These are phyloP conservation scores for Tympanoctomys barrerae DNA, from an alignment of 2,797 vertebrate genomes.

Conservation along the genomic window DNA sequence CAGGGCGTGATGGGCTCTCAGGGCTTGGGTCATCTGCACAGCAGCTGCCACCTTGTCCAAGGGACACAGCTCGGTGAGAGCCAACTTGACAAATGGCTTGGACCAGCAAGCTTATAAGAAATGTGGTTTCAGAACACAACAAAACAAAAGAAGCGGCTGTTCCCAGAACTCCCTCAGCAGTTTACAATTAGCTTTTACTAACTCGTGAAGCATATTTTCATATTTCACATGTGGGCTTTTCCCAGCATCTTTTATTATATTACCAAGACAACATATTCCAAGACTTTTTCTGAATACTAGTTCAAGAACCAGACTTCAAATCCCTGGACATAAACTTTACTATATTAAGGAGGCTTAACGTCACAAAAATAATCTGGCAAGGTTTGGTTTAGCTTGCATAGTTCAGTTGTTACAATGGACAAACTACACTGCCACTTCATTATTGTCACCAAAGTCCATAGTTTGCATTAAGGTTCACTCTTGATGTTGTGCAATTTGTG, in stretches of 20 bases:
- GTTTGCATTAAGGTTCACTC: not conserved
- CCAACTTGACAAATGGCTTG: not conserved
- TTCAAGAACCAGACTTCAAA: conserved; percentile 53
- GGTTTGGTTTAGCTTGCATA: not conserved
- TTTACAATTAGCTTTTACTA: conserved; percentile 5
- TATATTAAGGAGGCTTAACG: conserved; percentile 26
- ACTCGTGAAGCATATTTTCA: not conserved
- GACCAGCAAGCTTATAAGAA: not conserved
- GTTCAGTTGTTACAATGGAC: not conserved
- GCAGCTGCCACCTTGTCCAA: not conserved
- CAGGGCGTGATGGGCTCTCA: not conserved
- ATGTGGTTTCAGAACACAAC: not conserved
- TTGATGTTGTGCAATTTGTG: not conserved
- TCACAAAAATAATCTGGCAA: conserved; percentile 15
- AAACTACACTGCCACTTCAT: not conserved
- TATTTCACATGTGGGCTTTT: not conserved
- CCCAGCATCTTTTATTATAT: not conserved
- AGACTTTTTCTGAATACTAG: conserved; percentile 11
- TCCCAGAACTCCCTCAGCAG: conserved; percentile 10
- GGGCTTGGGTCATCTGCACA: not conserved
- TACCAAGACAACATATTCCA: not conserved
- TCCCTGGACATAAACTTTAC: not conserved
- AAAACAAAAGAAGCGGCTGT: not conserved
- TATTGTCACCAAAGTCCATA: not conserved
- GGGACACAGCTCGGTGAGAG: not conserved